Conservation (phyloP, 2,797 vertebrate genomes). For the Amblyraja radiata region DNA sequence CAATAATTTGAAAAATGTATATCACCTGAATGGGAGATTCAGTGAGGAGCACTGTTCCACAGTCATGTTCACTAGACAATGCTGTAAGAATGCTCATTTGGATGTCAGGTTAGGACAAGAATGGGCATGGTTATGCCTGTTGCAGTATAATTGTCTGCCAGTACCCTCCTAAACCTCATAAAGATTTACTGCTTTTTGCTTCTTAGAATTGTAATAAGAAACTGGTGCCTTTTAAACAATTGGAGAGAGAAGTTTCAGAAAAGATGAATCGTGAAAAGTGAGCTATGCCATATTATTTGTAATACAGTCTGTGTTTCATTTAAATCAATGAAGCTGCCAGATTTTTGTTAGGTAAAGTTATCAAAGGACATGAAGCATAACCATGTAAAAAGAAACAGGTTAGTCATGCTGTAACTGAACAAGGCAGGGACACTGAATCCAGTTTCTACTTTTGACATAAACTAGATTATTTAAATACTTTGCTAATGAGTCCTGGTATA, state of each 20-base stretch:
- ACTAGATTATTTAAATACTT: not conserved
- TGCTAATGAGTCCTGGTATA: not conserved
- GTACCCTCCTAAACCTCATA: not conserved
- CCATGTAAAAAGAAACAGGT: not conserved
- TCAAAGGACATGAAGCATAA: not conserved
- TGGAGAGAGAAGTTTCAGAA: not conserved
- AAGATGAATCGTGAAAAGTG: not conserved
- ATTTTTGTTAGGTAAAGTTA: not conserved
- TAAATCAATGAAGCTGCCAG: not conserved
- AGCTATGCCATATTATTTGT: not conserved
- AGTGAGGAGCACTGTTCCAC: not conserved
- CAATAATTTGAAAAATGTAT: not conserved
- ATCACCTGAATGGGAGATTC: not conserved
- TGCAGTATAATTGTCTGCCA: not conserved
- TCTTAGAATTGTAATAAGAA: not conserved
- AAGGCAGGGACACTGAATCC: not conserved
- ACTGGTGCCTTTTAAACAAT: not conserved
- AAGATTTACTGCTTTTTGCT: not conserved
- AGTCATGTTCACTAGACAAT: not conserved
- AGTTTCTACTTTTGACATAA: not conserved
- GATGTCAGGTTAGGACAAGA: not conserved
- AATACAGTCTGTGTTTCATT: slow-evolving; percentile 6
- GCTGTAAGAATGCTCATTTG: not conserved
- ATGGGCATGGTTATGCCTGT: not conserved
- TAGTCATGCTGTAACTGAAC: not conserved